Evolutionary conservation across 2,797 vertebrate genomes (phyloP).

Genomic region (Garrulus glandarius): DNA sequence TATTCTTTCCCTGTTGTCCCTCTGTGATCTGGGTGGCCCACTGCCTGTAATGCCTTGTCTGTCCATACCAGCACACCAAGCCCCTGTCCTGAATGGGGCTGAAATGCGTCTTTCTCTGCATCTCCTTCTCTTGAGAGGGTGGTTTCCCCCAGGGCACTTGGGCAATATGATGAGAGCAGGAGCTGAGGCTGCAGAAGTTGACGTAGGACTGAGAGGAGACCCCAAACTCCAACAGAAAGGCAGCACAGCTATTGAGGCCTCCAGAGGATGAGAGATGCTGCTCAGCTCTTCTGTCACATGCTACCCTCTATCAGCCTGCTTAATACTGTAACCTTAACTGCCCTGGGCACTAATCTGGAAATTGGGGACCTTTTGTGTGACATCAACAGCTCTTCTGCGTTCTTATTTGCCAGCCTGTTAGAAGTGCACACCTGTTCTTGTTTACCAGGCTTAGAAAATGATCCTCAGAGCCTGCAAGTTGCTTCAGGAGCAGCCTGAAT

Average conservation of each 20-base stretch:
- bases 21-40: not conserved
- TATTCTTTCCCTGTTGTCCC: not conserved
- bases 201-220: not conserved
- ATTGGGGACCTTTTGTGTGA: not conserved
- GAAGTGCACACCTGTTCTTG: not conserved
- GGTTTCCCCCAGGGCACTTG: not conserved
- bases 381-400: not conserved
- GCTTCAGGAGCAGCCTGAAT: not conserved
- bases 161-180: not conserved
- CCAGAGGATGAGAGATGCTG: not conserved
- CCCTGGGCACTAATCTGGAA: not conserved
- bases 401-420: not conserved
- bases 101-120: not conserved
- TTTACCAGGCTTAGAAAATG: not conserved
- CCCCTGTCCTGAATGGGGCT: not conserved
- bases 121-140: not conserved
- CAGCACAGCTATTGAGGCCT: not conserved
- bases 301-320: not conserved
- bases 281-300: not conserved
- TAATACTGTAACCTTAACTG: not conserved
- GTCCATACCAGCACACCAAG: not conserved
- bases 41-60: not conserved
- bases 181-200: not conserved
- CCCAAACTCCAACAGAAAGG: not conserved
- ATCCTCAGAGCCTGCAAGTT: not conserved